A percentile compares a stretch with the other conserved stretches of the same genome.
phyloP scores from a whole-genome alignment of 2,888 invertebrate genomes.

The Escarpia spicata region DNA sequence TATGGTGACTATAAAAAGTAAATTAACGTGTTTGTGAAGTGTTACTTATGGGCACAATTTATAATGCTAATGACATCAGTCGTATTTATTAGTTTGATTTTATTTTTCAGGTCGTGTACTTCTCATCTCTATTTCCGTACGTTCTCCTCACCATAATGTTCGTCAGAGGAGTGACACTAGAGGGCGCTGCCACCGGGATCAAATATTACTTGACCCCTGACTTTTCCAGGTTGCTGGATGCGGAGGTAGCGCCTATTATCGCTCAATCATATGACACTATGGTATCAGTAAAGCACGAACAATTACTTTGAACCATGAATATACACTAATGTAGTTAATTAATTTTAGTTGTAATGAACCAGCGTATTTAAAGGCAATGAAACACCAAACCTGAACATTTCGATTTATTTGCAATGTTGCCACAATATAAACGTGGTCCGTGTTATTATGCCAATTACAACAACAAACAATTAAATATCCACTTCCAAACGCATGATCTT shows the following conservation, averaged over 20 bases:
- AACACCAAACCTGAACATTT: not conserved
- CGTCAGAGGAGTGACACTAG: constrained; percentile 27
- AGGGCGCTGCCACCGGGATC: constrained; percentile 28
- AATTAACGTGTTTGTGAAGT: not conserved
- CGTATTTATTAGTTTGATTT: not conserved
- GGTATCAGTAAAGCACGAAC: not conserved
- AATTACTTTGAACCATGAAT: not conserved
- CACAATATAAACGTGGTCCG: too few relatives aligned
- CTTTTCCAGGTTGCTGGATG: constrained; percentile 22
- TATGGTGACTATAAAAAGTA: too few relatives aligned
- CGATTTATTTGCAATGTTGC: not conserved
- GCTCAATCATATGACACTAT: not conserved
- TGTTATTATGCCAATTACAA: too few relatives aligned
- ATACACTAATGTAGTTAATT: not conserved
- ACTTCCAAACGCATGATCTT: too few relatives aligned
- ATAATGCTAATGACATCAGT: not conserved
- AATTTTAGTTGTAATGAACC: not conserved
- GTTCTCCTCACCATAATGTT: constrained; percentile 32
- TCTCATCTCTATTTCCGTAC: constrained; percentile 31
- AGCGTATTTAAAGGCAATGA: not conserved
- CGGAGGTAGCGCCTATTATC: not conserved
- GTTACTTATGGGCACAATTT: not conserved
- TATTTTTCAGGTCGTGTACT: constrained; percentile 29
- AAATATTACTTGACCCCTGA: constrained; percentile 30
- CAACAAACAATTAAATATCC: too few relatives aligned